Base-by-base conservation (phyloP, 1,140 invertebrate genomes). In the Saccostrea echinata region DNA sequence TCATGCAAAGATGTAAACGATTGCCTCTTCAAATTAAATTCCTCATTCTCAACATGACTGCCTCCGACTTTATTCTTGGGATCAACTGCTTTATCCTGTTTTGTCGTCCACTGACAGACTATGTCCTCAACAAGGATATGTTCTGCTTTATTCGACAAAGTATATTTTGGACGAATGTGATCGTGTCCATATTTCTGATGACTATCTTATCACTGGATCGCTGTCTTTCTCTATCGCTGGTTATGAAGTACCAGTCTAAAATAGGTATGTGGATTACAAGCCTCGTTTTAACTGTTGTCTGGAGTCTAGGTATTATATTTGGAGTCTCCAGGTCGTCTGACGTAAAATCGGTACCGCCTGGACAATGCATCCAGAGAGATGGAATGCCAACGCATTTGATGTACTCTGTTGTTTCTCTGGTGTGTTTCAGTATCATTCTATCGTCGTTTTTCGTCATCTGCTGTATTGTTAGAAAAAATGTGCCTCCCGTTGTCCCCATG, bases 1-100 rank as follows among this genome's bases (percentile, higher is more conserved):
- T 64, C 57, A 21, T 64, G 4, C 57, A 64, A 21, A 64, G 57
- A 21, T 64, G 57, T 64, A 64, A 64, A n/a, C 21, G 57, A 24
- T 18, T 64, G 57, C 57, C 57, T 64, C 57, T 64, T 64, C 57
- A 64, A 64, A 64, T 64, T 24, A 64, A 64, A 24, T 24, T 64
- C 24, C 57, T 64, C 57, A 64, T 64, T 21, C 57, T 64, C 57
- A 64, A 24, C 57, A 64, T 21, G 21, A 64, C 57, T 64, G 57
- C 24, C 21, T 64, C 57, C 18, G 57, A 64, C 21, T 64, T 24
- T 24, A 64, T 64, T 24, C 18, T 64, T 24, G 57, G 57, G 24
- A 24, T 24, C 57, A 6, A 64, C 57, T 64, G 57, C 57, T 64
- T 64, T 24, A 13, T 64, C 8, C 57, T 64, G 21, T 24, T n/a